Conservation (phyloP, 2,888 invertebrate species). For the Mythimna loreyi region DNA sequence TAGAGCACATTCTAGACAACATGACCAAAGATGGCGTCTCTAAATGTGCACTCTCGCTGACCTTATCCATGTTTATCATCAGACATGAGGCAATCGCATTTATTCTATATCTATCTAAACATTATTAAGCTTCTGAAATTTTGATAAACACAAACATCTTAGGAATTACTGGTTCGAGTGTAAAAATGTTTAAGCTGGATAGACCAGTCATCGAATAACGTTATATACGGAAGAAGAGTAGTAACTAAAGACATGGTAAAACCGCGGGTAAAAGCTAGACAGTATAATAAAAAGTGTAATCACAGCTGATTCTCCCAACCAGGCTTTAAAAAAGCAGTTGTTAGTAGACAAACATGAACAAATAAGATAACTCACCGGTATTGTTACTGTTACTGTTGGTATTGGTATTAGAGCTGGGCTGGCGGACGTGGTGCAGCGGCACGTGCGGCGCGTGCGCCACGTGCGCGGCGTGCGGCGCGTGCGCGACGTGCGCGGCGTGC, state of each 20-base stretch:
- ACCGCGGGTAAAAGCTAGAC: too few relatives aligned
- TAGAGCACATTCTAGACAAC: not conserved
- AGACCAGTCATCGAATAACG: too few relatives aligned
- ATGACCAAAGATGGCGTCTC: not conserved
- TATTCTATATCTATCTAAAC: too few relatives aligned
- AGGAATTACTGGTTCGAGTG: too few relatives aligned
- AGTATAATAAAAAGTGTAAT: not conserved
- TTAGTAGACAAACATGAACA: not conserved
- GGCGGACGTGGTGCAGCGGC: slow-evolving; percentile 63
- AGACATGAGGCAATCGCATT: not conserved
- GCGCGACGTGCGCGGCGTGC: slow-evolving; percentile 27
- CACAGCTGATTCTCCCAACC: not conserved
- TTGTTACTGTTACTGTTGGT: slow-evolving; percentile 67
- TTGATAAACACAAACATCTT: too few relatives aligned
- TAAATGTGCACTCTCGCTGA: not conserved
- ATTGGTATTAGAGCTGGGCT: slow-evolving; percentile 62
- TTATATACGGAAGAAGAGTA: too few relatives aligned
- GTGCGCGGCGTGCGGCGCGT: slow-evolving; percentile 25
- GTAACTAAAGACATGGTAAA: too few relatives aligned
- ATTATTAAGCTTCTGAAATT: too few relatives aligned
- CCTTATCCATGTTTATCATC: not conserved
- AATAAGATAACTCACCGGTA: slow-evolving; percentile 34
- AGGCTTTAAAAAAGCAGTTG: not conserved
- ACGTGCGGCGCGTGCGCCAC: slow-evolving; percentile 41
- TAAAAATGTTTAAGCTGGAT: too few relatives aligned